These are phyloP conservation scores for Agapostemon virescens DNA, from an alignment of 2,888 invertebrate species.

Conservation along the genomic window DNA sequence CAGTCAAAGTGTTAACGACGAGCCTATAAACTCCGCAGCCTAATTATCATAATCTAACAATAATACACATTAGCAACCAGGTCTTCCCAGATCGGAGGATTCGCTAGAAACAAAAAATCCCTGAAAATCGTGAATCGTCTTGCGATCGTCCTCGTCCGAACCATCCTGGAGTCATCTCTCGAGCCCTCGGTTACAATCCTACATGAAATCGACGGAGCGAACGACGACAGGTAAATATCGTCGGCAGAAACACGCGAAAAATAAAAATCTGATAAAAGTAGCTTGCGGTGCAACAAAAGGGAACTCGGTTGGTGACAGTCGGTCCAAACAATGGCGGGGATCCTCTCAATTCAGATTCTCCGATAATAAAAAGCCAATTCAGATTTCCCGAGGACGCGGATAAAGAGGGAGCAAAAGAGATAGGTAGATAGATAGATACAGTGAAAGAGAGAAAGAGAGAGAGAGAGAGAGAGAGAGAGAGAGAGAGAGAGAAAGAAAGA, in stretches of 20 bases:
- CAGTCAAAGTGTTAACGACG: no score
- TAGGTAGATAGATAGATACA: neutral
- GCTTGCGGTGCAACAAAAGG: neutral
- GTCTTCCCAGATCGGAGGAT: neutral
- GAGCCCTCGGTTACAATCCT: neutral
- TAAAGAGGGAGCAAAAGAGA: neutral
- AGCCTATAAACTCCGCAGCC: no score
- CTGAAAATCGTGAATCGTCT: no score
- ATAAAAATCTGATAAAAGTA: neutral
- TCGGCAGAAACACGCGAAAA: neutral
- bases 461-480: neutral
- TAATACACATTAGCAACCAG: no score
- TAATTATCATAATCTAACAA: no score
- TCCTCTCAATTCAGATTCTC: neutral
- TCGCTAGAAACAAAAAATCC: neutral
- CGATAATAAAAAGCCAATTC: slow-evolving; percentile 7
- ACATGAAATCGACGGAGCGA: neutral
- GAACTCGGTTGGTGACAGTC: neutral
- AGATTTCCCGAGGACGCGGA: neutral
- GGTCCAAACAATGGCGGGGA: neutral
- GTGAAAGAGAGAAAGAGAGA: neutral
- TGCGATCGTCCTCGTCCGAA: no score
- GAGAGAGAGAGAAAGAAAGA: neutral
- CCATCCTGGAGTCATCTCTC: no score
- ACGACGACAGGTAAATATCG: neutral